Conservation (phyloP, 2,113 vertebrate genomes). For the Isichthys henryi region DNA sequence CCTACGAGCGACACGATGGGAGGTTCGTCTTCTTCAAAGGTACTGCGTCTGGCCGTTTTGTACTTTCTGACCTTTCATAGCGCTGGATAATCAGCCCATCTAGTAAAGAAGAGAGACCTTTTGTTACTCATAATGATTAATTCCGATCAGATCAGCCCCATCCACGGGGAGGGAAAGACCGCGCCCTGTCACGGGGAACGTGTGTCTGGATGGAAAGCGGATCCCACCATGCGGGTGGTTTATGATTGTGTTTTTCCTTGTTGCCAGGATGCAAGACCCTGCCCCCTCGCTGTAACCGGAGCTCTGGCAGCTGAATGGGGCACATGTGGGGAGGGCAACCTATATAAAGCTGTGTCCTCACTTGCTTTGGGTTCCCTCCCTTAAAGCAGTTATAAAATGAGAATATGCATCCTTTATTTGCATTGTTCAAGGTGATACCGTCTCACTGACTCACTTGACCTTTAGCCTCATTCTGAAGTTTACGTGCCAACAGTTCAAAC, state of each 20-base stretch:
- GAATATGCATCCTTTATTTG: not conserved
- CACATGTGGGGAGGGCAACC: not conserved
- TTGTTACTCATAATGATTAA: not conserved
- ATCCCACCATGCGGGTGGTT: not conserved
- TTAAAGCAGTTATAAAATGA: not conserved
- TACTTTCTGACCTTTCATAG: not conserved
- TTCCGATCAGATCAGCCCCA: too few relatives aligned
- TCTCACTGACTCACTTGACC: not conserved
- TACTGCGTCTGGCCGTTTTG: slow-evolving; percentile 31
- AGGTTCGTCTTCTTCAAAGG: slow-evolving; percentile 96
- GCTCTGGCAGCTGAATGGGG: not conserved
- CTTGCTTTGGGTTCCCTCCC: not conserved
- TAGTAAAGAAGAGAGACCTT: not conserved
- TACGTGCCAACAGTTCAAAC: not conserved
- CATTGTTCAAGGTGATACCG: not conserved
- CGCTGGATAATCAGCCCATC: not conserved
- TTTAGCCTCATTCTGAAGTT: not conserved
- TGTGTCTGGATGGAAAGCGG: not conserved
- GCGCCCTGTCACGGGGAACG: not conserved
- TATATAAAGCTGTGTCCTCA: not conserved
- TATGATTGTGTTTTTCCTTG: slow-evolving; percentile 7
- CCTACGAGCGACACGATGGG: slow-evolving; percentile 89
- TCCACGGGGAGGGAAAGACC: not conserved
- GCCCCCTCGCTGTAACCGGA: not conserved
- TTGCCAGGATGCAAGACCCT: not conserved